phyloP scores from a whole-genome alignment of 2,113 vertebrate genomes.

The Limnothrissa miodon region DNA sequence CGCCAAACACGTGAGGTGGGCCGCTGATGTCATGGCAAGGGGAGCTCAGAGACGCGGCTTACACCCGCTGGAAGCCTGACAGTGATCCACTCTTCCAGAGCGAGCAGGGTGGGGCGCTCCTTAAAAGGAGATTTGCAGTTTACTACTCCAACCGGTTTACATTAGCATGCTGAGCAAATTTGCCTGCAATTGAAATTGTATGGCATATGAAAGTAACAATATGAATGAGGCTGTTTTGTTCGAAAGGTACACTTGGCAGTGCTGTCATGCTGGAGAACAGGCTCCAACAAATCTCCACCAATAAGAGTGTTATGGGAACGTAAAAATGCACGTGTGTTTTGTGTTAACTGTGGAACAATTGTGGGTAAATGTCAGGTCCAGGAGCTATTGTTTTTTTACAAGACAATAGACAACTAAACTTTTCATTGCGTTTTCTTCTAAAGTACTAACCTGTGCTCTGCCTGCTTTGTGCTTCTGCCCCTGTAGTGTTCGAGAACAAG shows the following conservation, averaged over 20 bases:
- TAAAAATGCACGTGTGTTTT: not conserved
- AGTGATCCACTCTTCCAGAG: slow-evolving; percentile 31
- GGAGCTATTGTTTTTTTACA: not conserved
- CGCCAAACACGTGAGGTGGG: slow-evolving; percentile 54
- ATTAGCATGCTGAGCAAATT: not conserved
- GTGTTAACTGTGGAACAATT: not conserved
- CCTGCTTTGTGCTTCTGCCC: slow-evolving; percentile 19
- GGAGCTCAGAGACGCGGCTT: slow-evolving; percentile 43
- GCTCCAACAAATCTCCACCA: not conserved
- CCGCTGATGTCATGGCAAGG: slow-evolving; percentile 60
- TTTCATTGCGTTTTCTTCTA: not conserved
- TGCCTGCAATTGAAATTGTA: slow-evolving; percentile 15
- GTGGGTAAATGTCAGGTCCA: not conserved
- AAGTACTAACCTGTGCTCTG: not conserved
- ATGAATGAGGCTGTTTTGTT: not conserved
- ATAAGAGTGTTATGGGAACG: not conserved
- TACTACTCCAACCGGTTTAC: slow-evolving; percentile 29
- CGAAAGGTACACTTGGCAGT: not conserved
- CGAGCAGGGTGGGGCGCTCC: slow-evolving; percentile 33
- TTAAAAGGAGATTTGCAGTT: slow-evolving; percentile 36
- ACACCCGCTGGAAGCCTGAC: slow-evolving; percentile 45
- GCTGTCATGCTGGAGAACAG: not conserved
- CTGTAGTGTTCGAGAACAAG: slow-evolving; percentile 86
- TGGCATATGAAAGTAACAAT: not conserved
- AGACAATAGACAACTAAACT: not conserved